These are phyloP conservation scores for Drosophila virilis DNA, from an alignment of 1,140 invertebrate species.

Conservation along the genomic window DNA sequence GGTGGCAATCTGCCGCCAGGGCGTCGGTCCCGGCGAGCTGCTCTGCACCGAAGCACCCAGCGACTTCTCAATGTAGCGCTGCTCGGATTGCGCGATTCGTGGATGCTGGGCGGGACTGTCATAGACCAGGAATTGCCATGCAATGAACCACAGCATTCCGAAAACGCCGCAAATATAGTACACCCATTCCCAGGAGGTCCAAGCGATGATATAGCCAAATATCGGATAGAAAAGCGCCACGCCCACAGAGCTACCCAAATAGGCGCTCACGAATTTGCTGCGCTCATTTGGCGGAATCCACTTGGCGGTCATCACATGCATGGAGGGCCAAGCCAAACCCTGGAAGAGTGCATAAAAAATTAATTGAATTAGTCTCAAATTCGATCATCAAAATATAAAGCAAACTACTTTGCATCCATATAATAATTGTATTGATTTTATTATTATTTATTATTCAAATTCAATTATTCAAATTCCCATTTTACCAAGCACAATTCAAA, in stretches of 20 bases:
- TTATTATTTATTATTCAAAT: neutral
- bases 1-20: constrained; percentile 90
- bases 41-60: constrained; percentile 85
- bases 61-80: constrained; percentile 86
- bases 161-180: constrained; percentile 90
- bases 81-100: constrained; percentile 89
- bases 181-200: constrained; percentile 90
- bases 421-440: too few relatives aligned
- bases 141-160: constrained; percentile 88
- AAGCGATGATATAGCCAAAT: constrained; percentile 88
- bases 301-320: constrained; percentile 90
- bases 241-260: constrained; percentile 88
- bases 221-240: constrained; percentile 89
- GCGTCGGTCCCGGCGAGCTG: constrained; percentile 85
- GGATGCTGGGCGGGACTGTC: constrained; percentile 91
- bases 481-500: too few relatives aligned
- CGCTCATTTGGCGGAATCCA: constrained; percentile 94
- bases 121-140: constrained; percentile 88
- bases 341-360: constrained; percentile 74
- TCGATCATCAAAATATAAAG: too few relatives aligned
- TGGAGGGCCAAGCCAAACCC: constrained; percentile 92
- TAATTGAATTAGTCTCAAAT: neutral
- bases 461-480: too few relatives aligned
- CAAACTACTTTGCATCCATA: too few relatives aligned
- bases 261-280: constrained; percentile 90